Conservation (phyloP, 2,797 vertebrate species). For the Cacajao melanocephalus region DNA sequence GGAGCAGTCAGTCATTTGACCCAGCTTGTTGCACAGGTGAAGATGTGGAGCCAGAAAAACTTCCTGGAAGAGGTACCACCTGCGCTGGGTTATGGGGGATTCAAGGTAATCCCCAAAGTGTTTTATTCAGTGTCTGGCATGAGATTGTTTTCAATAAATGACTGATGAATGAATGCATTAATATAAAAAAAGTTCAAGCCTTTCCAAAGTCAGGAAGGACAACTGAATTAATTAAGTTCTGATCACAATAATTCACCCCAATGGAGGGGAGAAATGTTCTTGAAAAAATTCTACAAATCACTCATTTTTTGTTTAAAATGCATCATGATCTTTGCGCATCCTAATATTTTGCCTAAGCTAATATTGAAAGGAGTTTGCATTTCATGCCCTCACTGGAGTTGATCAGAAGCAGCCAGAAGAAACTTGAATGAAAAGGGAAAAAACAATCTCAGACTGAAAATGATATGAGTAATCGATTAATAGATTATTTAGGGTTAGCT, state of each 20-base stretch:
- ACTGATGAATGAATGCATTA: constrained; percentile 33
- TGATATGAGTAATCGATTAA: constrained; percentile 16
- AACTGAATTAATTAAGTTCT: constrained; percentile 36
- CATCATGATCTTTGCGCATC: background rate
- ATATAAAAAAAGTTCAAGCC: constrained; percentile 2
- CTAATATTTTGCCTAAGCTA: background rate
- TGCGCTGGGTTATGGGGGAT: background rate
- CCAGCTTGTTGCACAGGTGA: background rate
- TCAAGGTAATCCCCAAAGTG: background rate
- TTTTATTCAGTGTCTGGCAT: background rate
- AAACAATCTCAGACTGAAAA: background rate
- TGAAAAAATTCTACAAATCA: constrained; percentile 24
- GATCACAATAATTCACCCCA: background rate
- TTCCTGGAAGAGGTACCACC: background rate
- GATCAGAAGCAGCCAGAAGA: constrained; percentile 1
- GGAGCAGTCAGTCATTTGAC: background rate
- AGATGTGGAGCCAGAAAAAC: background rate
- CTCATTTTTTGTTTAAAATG: constrained; percentile 33
- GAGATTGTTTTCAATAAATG: constrained; percentile 14
- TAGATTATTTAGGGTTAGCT: background rate
- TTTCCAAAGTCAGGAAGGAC: constrained; percentile 36
- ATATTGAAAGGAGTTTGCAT: constrained; percentile 13
- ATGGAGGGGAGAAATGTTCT: background rate
- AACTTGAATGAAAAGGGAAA: constrained; percentile 26
- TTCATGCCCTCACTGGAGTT: background rate